A percentile compares a stretch with the other conserved stretches of the same genome.
phyloP scores from a whole-genome alignment of 2,888 invertebrate genomes.

The Lordiphosa fenestrarum region DNA sequence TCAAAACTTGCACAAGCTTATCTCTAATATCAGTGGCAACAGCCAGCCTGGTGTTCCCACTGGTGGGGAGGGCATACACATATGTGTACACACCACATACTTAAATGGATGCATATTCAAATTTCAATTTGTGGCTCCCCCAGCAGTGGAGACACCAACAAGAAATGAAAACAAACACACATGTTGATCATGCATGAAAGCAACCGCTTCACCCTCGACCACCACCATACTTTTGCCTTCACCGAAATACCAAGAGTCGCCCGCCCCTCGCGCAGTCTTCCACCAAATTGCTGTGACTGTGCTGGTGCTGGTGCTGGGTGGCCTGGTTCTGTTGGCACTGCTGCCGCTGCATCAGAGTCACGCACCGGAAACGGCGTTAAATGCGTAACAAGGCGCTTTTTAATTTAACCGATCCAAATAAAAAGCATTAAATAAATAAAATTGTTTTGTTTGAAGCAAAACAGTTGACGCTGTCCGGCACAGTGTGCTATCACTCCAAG shows the following conservation, averaged over 20 bases:
- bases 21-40: slow-evolving; percentile 42
- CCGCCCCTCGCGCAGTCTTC: slow-evolving; percentile 7
- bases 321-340: slow-evolving; percentile 5
- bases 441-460: slow-evolving; percentile 61
- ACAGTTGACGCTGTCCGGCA: slow-evolving; percentile 36
- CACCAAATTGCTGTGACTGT: slow-evolving; percentile 2
- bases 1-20: slow-evolving; percentile 15
- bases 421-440: slow-evolving; percentile 68
- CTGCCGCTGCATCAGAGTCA: slow-evolving; percentile 15
- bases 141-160: slow-evolving; percentile 19
- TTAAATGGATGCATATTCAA: slow-evolving; percentile 47
- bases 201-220: slow-evolving; percentile 20
- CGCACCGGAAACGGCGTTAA: slow-evolving; percentile 66
- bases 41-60: slow-evolving; percentile 23
- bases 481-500: slow-evolving; percentile 1
- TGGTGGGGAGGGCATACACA: slow-evolving; percentile 7
- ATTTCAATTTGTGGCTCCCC: slow-evolving; percentile 53
- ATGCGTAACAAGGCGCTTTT: slow-evolving; percentile 74
- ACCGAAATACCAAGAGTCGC: neutral
- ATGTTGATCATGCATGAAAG: slow-evolving; percentile 70
- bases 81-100: slow-evolving; percentile 11
- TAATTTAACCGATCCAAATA: slow-evolving; percentile 66
- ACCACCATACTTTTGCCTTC: neutral
- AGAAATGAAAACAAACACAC: slow-evolving; percentile 43
- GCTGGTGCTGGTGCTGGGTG: too few relatives aligned